phyloP scores from a whole-genome alignment of 1,140 invertebrate species.

The Heliconius melpomene region DNA sequence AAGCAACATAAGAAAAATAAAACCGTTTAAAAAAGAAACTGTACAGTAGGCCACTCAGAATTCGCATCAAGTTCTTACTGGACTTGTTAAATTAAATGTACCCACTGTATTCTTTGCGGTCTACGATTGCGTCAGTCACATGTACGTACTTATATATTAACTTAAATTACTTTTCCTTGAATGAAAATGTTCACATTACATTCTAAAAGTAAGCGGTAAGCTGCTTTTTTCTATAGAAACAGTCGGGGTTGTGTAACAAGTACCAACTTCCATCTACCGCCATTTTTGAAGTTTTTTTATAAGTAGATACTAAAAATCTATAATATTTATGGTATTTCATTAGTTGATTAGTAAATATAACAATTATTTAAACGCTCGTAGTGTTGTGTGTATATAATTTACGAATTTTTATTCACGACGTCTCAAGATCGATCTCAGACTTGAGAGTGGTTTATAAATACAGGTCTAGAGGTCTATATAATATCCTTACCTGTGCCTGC shows the following conservation, averaged over 20 bases:
- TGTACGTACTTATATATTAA: neutral
- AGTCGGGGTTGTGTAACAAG: neutral
- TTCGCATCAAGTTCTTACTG: neutral
- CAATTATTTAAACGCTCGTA: too few relatives aligned
- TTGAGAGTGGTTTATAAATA: too few relatives aligned
- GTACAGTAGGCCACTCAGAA: slow-evolving; percentile 16
- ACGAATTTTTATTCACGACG: too few relatives aligned
- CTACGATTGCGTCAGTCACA: slow-evolving; percentile 11
- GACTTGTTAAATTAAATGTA: neutral
- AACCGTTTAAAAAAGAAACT: slow-evolving; percentile 23
- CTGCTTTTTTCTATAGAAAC: neutral
- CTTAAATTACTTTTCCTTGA: slow-evolving; percentile 18
- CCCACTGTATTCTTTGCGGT: neutral
- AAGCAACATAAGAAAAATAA: neutral
- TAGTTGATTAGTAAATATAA: too few relatives aligned
- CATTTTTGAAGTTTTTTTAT: neutral
- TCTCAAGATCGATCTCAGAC: too few relatives aligned
- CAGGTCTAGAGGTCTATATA: neutral
- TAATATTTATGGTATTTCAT: too few relatives aligned
- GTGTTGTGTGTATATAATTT: too few relatives aligned
- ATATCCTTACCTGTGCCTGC: slow-evolving; percentile 63
- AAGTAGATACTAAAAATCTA: neutral
- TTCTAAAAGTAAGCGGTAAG: neutral
- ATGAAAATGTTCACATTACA: neutral
- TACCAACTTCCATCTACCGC: neutral